phyloP scores from a whole-genome alignment of 2,888 invertebrate species.

The Sphecodes monilicornis region DNA sequence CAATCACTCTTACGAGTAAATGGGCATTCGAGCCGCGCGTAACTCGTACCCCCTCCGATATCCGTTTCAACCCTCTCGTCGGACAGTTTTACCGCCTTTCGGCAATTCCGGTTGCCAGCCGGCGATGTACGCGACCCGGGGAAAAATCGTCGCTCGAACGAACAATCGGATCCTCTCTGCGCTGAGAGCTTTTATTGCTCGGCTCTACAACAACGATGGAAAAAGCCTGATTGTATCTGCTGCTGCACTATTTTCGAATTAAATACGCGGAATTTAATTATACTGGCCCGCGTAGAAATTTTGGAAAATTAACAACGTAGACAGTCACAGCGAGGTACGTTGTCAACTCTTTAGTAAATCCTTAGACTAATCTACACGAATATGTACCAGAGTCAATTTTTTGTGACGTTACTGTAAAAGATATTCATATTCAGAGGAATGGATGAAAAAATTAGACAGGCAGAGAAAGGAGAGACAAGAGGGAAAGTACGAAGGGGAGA shows the following conservation, averaged over 20 bases:
- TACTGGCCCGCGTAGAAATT: background rate
- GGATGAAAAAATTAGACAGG: no score
- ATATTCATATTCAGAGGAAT: no score
- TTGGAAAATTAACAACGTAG: accelerated
- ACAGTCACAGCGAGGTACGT: background rate
- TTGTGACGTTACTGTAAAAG: background rate
- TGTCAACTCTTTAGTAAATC: background rate
- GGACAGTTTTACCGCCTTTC: slow-evolving; percentile 72
- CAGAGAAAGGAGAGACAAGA: no score
- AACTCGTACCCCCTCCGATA: slow-evolving; percentile 51
- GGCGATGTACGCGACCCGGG: slow-evolving; percentile 30
- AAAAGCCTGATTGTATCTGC: slow-evolving; percentile 1
- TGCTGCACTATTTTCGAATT: background rate
- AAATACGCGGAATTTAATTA: background rate
- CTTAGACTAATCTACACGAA: background rate
- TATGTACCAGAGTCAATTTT: background rate
- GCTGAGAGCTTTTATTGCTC: slow-evolving; percentile 30
- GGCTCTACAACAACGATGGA: background rate
- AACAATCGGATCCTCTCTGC: slow-evolving; percentile 32
- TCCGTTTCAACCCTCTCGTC: slow-evolving; percentile 57
- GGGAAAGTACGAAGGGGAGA: no score
- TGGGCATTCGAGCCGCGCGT: slow-evolving; percentile 53
- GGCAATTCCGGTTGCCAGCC: slow-evolving; percentile 55
- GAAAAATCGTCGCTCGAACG: slow-evolving; percentile 55
- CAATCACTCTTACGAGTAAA: slow-evolving; percentile 67